Conservation (phyloP, 2,888 invertebrate species). For the Aphrophora alni region DNA sequence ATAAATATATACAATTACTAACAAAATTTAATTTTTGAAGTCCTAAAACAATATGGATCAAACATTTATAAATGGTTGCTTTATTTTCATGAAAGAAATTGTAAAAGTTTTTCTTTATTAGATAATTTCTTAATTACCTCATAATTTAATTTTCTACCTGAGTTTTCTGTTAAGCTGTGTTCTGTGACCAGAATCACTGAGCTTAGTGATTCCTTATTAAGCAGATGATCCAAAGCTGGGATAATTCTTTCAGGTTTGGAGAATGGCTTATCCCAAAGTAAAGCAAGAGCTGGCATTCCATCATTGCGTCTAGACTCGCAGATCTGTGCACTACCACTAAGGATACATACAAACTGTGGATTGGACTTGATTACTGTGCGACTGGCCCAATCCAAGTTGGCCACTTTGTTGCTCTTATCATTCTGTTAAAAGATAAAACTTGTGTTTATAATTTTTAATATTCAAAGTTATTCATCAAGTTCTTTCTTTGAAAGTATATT, state of each 20-base stretch:
- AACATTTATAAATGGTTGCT: too few species aligned
- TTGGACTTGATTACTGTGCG: background rate
- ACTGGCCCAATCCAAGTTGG: constrained; percentile 2
- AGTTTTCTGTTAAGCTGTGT: background rate
- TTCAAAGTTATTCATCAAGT: too few species aligned
- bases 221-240: background rate
- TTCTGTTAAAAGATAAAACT: background rate
- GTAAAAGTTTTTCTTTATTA: too few species aligned
- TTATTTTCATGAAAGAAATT: too few species aligned
- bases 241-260: background rate
- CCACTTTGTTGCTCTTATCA: background rate
- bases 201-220: background rate
- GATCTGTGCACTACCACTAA: background rate
- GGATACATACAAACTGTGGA: background rate
- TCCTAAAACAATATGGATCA: too few species aligned
- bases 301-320: background rate
- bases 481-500: too few species aligned
- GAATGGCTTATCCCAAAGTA: constrained; percentile 13
- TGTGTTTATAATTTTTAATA: background rate
- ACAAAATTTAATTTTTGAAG: too few species aligned
- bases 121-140: too few species aligned
- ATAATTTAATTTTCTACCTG: too few species aligned
- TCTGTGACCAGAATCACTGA: background rate
- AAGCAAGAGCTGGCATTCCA: constrained; percentile 1
- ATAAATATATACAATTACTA: too few species aligned